Conservation (phyloP, 2,113 vertebrate species). For the Rhipidura dahli region DNA sequence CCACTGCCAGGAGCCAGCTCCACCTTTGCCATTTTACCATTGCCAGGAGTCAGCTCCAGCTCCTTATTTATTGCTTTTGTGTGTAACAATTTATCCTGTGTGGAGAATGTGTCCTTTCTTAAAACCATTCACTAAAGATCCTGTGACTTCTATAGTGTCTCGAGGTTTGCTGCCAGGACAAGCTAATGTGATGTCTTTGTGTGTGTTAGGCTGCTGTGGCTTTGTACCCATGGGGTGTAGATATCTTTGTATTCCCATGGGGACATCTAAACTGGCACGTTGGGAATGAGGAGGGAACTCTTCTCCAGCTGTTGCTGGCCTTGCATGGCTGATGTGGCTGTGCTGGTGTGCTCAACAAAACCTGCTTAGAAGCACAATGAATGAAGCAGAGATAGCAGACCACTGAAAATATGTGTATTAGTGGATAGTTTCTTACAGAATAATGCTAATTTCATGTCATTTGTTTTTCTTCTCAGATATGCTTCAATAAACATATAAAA, state of each 20-base stretch:
- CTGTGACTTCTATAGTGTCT: neutral
- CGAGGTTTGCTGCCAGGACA: neutral
- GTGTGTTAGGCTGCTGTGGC: neutral
- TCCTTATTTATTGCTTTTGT: neutral
- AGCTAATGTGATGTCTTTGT: neutral
- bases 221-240: neutral
- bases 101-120: neutral
- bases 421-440: neutral
- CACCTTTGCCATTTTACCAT: neutral
- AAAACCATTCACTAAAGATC: neutral
- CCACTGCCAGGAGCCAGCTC: neutral
- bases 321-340: neutral
- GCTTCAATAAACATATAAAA: neutral
- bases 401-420: neutral
- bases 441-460: neutral
- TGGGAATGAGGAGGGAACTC: neutral
- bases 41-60: neutral
- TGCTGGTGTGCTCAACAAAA: neutral
- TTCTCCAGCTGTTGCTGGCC: neutral
- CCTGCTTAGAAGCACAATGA: neutral
- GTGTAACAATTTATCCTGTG: neutral
- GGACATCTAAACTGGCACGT: neutral
- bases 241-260: fast-evolving
- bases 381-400: neutral
- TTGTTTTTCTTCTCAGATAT: neutral